These are phyloP conservation scores for Drosophila insularis DNA, from an alignment of 1,140 invertebrate genomes.

Conservation along the genomic window DNA sequence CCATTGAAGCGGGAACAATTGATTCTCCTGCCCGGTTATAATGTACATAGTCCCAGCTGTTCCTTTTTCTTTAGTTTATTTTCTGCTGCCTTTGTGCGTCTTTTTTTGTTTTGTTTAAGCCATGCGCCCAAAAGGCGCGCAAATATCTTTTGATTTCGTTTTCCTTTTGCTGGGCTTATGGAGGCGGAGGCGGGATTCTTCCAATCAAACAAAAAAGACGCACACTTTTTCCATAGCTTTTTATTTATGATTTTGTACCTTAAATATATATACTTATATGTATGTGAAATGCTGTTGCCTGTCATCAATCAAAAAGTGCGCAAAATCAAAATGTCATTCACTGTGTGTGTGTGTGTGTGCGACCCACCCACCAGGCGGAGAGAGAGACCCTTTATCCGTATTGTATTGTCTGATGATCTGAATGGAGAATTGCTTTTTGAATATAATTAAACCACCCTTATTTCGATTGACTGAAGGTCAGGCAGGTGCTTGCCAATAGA, in stretches of 20 bases:
- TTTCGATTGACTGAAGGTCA: conserved; percentile 11
- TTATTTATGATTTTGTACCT: conserved; percentile 66
- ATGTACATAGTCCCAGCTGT: conserved; percentile 60
- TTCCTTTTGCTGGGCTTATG: conserved; percentile 12
- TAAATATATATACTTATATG: background rate
- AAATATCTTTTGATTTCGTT: conserved; percentile 74
- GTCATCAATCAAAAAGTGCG: conserved; percentile 80
- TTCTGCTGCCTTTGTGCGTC: conserved; percentile 40
- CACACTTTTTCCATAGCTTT: conserved; percentile 71
- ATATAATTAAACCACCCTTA: conserved; percentile 2
- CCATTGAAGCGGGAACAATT: conserved; percentile 66
- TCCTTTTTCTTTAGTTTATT: conserved; percentile 53
- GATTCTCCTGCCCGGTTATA: conserved; percentile 44
- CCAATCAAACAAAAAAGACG: conserved; percentile 63
- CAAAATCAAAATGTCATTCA: conserved; percentile 74
- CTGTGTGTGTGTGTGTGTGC: background rate
- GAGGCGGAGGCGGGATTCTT: background rate
- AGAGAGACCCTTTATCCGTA: conserved; percentile 1
- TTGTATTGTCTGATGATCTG: conserved; percentile 5
- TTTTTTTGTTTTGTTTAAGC: conserved; percentile 54
- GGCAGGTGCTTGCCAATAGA: background rate
- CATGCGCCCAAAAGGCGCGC: conserved; percentile 72
- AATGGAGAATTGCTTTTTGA: conserved; percentile 1
- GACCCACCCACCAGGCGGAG: conserved; percentile 13
- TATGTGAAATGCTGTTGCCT: conserved; percentile 31